Percentiles rank a stretch among this genome's conserved stretches.
Conservation (phyloP, 2,797 vertebrate species). For the Sebastes umbrosus region DNA sequence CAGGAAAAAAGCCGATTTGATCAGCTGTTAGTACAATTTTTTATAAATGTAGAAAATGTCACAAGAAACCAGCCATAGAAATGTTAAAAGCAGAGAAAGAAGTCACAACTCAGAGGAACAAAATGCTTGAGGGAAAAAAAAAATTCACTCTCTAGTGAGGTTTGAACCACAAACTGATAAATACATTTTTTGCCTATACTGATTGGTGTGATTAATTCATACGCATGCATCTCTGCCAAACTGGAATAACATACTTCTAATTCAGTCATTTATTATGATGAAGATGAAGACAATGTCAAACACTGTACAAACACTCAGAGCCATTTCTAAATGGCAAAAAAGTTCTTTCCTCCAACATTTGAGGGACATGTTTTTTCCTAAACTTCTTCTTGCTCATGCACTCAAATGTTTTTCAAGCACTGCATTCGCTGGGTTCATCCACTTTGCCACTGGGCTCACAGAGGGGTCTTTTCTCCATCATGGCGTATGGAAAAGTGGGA, state of each 20-base stretch:
- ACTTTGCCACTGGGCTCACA: constrained; percentile 88
- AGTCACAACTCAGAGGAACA: constrained; percentile 31
- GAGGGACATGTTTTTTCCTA: constrained; percentile 18
- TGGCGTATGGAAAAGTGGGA: constrained; percentile 89
- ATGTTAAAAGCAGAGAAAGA: constrained; percentile 40
- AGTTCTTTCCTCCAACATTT: constrained; percentile 32
- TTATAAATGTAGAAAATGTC: constrained; percentile 55
- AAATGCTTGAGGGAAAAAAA: constrained; percentile 7
- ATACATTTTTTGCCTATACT: constrained; percentile 62
- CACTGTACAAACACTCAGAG: constrained; percentile 59
- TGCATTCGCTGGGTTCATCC: constrained; percentile 86
- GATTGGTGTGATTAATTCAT: constrained; percentile 63
- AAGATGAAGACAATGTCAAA: constrained; percentile 53
- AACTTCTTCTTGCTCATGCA: constrained; percentile 55
- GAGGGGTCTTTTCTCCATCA: constrained; percentile 92
- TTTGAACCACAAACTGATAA: constrained; percentile 54
- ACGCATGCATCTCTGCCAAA: constrained; percentile 77
- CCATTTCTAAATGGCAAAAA: constrained; percentile 45
- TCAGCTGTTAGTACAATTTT: constrained; percentile 24
- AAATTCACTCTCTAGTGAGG: constrained; percentile 34
- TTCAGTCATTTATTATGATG: constrained; percentile 66
- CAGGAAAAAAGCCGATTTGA: constrained; percentile 11
- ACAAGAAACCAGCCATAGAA: constrained; percentile 37
- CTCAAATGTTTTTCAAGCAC: constrained; percentile 26
- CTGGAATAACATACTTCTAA: constrained; percentile 63